Base-by-base conservation (phyloP, 2,888 invertebrate genomes). In the Limulus polyphemus region DNA sequence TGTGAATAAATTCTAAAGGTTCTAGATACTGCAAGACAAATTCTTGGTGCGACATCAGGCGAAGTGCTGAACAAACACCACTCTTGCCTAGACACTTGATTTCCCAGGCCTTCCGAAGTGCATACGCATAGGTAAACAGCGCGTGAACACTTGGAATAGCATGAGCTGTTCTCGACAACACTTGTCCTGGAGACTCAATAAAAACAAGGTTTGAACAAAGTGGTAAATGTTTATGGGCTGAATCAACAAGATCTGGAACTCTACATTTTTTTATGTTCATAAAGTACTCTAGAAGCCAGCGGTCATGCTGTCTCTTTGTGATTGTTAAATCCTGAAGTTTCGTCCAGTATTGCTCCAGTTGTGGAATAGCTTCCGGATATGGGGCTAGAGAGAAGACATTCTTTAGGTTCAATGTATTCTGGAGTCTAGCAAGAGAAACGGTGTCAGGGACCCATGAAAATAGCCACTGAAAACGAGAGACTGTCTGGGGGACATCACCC, bases 41-140 rank as follows among this genome's bases (percentile, higher is more conserved):
- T 50, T 73, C 71, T 17, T 67, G 61, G 13, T 70, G 68, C 0
- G 68, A 57, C 69, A 73, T 67, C 17, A 66, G 61, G 11, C 60
- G 60, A 12, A 73, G 67, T 10, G 65, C 64, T 0, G 64, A 56
- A 57, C 74, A 74, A 12, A 67, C 58, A 1, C 72, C 72, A 0
- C 65, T 64, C 10, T 64, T 61, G 49, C 58, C 56, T 12, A 51
- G 52, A 61, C 74, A 74, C 49, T 70, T 69, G 47, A 65, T 67
- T 32, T 68, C 61, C 73, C 74, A 73, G 5, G 73, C 72, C 32
- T 70, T 70, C 47, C 70, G 68, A 56, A 73, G 65, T 1, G 72
- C 72, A 49, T 70, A 70, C 14, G 72, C 72, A 48, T 71, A 69
- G 5, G 71, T 68, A 56, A 71, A 70, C 11, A 74, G 60, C 10